Percentiles rank a stretch among this genome's conserved stretches.
These are phyloP conservation scores for Shargacucullia verbasci DNA, from an alignment of 2,888 invertebrate species.

Conservation along the genomic window DNA sequence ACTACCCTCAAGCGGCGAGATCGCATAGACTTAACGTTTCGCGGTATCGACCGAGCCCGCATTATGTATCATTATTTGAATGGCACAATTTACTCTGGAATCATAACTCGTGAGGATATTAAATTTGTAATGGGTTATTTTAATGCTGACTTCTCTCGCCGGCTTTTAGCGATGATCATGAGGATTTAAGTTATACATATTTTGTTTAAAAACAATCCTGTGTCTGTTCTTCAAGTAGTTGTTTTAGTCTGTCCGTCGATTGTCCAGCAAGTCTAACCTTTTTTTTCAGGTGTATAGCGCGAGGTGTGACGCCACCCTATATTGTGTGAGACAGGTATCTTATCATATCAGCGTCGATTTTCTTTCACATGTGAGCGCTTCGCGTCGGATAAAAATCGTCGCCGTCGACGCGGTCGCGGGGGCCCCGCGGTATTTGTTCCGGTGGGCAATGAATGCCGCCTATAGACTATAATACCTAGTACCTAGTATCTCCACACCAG, in stretches of 20 bases:
- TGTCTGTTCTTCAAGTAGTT: slow-evolving; percentile 7
- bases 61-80: slow-evolving; percentile 87
- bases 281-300: slow-evolving; percentile 25
- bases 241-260: not conserved
- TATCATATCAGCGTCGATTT: slow-evolving; percentile 56
- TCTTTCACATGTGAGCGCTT: slow-evolving; percentile 53
- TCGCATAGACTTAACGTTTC: slow-evolving; percentile 56
- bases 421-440: slow-evolving; percentile 56
- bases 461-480: too few relatives aligned
- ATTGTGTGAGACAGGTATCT: slow-evolving; percentile 55
- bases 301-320: slow-evolving; percentile 40
- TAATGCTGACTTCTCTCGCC: slow-evolving; percentile 70
- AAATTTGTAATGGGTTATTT: slow-evolving; percentile 82
- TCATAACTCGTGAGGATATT: slow-evolving; percentile 79
- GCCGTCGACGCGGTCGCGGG: slow-evolving; percentile 27
- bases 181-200: slow-evolving; percentile 54
- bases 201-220: slow-evolving; percentile 45
- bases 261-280: slow-evolving; percentile 6
- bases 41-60: slow-evolving; percentile 75
- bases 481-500: slow-evolving; percentile 30
- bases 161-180: slow-evolving; percentile 56
- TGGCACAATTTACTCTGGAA: slow-evolving; percentile 83
- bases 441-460: slow-evolving; percentile 59
- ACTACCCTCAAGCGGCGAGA: slow-evolving; percentile 55
- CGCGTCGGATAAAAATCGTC: slow-evolving; percentile 40